phyloP scores from a whole-genome alignment of 92 coral and sea anemone species.

The Epizoanthus scotinus region DNA sequence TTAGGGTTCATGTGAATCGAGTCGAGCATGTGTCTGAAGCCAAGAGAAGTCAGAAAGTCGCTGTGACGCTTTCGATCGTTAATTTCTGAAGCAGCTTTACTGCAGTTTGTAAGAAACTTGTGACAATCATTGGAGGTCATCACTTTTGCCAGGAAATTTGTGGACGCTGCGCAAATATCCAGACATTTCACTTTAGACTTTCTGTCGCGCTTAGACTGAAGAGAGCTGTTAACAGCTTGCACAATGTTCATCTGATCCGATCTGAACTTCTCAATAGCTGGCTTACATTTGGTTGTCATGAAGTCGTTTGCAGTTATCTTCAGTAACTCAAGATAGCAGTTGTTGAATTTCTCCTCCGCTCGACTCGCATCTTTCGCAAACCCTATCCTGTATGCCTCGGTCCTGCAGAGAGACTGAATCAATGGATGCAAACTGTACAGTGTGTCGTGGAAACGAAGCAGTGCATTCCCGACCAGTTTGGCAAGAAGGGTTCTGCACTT shows the following conservation, averaged over 20 bases:
- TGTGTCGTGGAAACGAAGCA: slow-evolving; percentile 47
- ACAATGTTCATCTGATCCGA: slow-evolving; percentile 37
- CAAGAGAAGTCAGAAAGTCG: slow-evolving; percentile 52
- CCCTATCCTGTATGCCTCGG: slow-evolving; percentile 32
- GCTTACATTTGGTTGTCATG: slow-evolving; percentile 44
- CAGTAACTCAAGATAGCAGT: slow-evolving; percentile 29
- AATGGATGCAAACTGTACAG: slow-evolving; percentile 73
- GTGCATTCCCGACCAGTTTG: slow-evolving; percentile 57
- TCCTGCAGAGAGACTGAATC: slow-evolving; percentile 64
- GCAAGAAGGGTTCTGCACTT: slow-evolving; percentile 31
- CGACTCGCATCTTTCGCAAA: slow-evolving; percentile 40
- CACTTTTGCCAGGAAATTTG: slow-evolving; percentile 51
- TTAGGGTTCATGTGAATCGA: slow-evolving; percentile 29
- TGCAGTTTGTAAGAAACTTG: slow-evolving; percentile 30
- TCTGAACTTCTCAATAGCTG: slow-evolving; percentile 37
- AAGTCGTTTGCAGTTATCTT: slow-evolving; percentile 40
- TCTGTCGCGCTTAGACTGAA: slow-evolving; percentile 8
- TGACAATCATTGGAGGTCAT: slow-evolving; percentile 47
- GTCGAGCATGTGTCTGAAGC: slow-evolving; percentile 54
- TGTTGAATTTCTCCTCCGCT: slow-evolving; percentile 32
- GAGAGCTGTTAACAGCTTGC: slow-evolving; percentile 41
- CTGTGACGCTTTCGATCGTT: slow-evolving; percentile 44
- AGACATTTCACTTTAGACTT: slow-evolving; percentile 44
- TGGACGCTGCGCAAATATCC: slow-evolving; percentile 45
- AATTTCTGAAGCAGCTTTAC: slow-evolving; percentile 26